Evolutionary conservation across 2,113 vertebrate species (phyloP), one percentile per base, ranked within the genome.

Genomic region (Ctenodactylus gundi): DNA sequence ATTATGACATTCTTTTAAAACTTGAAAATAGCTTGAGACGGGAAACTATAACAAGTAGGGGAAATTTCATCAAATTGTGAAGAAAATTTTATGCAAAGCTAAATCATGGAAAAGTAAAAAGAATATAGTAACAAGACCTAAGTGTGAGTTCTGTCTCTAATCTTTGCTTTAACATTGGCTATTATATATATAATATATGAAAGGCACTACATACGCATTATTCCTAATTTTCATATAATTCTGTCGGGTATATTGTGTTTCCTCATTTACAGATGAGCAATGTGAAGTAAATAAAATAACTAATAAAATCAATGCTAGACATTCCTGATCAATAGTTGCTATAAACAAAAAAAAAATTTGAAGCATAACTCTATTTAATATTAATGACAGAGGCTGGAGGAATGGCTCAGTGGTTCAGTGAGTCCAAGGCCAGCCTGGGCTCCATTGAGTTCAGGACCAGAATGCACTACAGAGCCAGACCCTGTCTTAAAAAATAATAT

Each of bases 211-310:
- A 18, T 11, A 70, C 44, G 29, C 7, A 88, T 76, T 82, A 76
- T 53, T 83, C 34, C n/a, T 68, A 77, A 68, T 62, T 68, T 76
- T 70, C 53, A 55, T 55, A 62, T 67, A 60, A 53, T 55, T 18
- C n/a, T 51, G 3, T 34, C 34, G 68, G 15, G 17, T n/a, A 57
- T 51, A 44, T 44, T 73, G 55, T 77, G 6, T 72, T 86, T 81
- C 6, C n/a, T 65, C 46, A 51, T 44, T 39, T 41, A 53, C 15
- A 75, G 57, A 29, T 29, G 13, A 41, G 46, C 36, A 77, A 64
- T 73, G 29, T 78, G n/a, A 81, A 65, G 4, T 62, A 91, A 94
- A 81, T 62, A 91, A 94, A 81, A 73, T 57, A 60, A 87, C 18
- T 57, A 82, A 51, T 29, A 67, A 91, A 58, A 65, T 62, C 46